These are phyloP conservation scores for Gymnocypris eckloni DNA, from an alignment of 2,797 vertebrate genomes.

Conservation along the genomic window DNA sequence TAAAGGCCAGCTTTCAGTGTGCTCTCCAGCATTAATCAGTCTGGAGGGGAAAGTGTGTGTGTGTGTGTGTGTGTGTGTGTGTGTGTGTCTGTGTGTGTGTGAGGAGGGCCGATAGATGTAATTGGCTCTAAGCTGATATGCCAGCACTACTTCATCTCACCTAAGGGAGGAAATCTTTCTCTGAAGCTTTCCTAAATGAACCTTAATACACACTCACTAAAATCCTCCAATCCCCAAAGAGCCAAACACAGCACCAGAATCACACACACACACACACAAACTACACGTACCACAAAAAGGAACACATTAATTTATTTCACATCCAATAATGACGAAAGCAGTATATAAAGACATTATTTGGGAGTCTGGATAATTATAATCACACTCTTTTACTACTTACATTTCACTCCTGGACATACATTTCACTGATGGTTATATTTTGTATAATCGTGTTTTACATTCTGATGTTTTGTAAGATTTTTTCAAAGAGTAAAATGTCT, in stretches of 20 bases:
- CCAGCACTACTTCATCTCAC: constrained; percentile 23
- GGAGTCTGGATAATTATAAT: neutral
- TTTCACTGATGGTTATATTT: too few relatives aligned
- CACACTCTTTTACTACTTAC: neutral
- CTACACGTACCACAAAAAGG: neutral
- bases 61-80: neutral
- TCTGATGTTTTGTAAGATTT: neutral
- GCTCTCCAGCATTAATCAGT: constrained; percentile 50
- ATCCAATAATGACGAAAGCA: neutral
- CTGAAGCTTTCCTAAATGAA: constrained; percentile 32
- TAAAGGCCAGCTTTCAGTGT: constrained; percentile 8
- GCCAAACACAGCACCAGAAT: neutral
- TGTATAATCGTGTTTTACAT: too few relatives aligned
- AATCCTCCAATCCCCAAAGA: constrained; percentile 9
- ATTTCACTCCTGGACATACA: too few relatives aligned
- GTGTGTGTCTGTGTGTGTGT: neutral
- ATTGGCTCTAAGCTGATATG: constrained; percentile 42
- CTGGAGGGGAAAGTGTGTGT: neutral
- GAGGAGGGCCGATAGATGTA: constrained; percentile 18
- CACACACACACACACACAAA: neutral
- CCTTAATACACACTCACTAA: constrained; percentile 27
- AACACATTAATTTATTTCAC: neutral
- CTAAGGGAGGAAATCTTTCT: constrained; percentile 24
- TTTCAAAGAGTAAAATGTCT: neutral
- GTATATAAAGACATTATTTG: neutral